Percentiles rank a stretch among this genome's conserved stretches.
phyloP scores from a whole-genome alignment of 2,113 vertebrate species.

The Gasterosteus aculeatus region DNA sequence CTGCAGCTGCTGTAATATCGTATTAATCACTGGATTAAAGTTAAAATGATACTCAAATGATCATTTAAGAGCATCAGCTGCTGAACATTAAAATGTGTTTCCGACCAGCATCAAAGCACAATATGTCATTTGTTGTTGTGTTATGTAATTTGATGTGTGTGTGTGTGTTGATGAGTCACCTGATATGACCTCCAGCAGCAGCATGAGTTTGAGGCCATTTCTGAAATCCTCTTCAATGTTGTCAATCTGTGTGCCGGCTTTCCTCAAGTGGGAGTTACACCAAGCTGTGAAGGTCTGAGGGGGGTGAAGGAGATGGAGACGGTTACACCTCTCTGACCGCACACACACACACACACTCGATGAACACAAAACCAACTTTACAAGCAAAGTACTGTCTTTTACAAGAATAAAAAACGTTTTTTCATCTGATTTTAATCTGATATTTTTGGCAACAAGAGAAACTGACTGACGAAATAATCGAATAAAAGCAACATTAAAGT shows the following conservation, averaged over 20 bases:
- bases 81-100: too few relatives aligned
- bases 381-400: not conserved
- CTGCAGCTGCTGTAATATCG: not conserved
- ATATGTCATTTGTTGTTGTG: too few relatives aligned
- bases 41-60: not conserved
- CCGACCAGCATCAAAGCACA: too few relatives aligned
- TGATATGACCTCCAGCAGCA: slow-evolving; percentile 94
- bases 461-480: not conserved
- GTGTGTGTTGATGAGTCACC: slow-evolving; percentile 72
- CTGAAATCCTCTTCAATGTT: slow-evolving; percentile 94
- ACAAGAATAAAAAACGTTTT: not conserved
- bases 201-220: slow-evolving; percentile 93
- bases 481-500: not conserved
- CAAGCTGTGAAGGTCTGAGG: slow-evolving; percentile 92
- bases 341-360: not conserved
- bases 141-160: not conserved
- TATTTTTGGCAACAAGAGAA: not conserved
- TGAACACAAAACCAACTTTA: not conserved
- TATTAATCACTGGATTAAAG: not conserved
- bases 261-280: slow-evolving; percentile 94
- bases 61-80: not conserved
- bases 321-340: not conserved
- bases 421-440: not conserved
- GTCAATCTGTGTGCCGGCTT: slow-evolving; percentile 92
- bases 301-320: not conserved